phyloP scores from a whole-genome alignment of 1,140 invertebrate genomes.

The Oscheius sp. region DNA sequence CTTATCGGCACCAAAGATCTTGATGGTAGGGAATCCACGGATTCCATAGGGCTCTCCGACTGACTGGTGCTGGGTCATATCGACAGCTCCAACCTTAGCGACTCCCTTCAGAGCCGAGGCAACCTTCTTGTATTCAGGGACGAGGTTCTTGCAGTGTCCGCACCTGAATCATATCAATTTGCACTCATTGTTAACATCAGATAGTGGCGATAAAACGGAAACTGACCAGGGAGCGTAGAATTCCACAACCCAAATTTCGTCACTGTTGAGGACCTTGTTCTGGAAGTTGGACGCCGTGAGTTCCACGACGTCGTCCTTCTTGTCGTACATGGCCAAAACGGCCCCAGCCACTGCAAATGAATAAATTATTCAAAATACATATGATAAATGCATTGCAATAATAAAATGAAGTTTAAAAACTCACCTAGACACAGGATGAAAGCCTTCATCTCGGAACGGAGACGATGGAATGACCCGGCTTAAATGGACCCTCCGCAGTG shows the following conservation, averaged over 20 bases:
- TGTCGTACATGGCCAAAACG: not conserved
- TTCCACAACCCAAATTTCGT: slow-evolving; percentile 87
- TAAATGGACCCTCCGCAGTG: no score
- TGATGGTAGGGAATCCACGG: slow-evolving; percentile 90
- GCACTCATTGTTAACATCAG: slow-evolving; percentile 22
- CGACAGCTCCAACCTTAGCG: slow-evolving; percentile 86
- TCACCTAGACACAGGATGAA: not conserved
- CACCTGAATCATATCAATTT: slow-evolving; percentile 63
- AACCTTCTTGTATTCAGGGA: slow-evolving; percentile 81
- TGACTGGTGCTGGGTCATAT: slow-evolving; percentile 83
- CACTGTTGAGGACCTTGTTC: slow-evolving; percentile 76
- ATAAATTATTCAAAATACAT: not conserved
- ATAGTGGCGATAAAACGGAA: slow-evolving; percentile 5
- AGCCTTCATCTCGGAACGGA: not conserved
- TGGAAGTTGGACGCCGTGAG: slow-evolving; percentile 88
- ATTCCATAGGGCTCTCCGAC: slow-evolving; percentile 78
- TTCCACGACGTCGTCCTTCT: slow-evolving; percentile 81
- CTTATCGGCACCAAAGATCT: slow-evolving; percentile 86
- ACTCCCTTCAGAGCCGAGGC: slow-evolving; percentile 85
- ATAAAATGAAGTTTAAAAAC: not conserved
- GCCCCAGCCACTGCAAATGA: not conserved
- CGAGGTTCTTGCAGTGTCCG: slow-evolving; percentile 64
- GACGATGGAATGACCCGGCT: no score
- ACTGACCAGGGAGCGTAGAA: slow-evolving; percentile 88
- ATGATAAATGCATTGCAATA: not conserved